A percentile compares a stretch with the other conserved stretches of the same genome.
These are phyloP conservation scores for Diabrotica undecimpunctata DNA, from an alignment of 1,140 invertebrate genomes.

Conservation along the genomic window DNA sequence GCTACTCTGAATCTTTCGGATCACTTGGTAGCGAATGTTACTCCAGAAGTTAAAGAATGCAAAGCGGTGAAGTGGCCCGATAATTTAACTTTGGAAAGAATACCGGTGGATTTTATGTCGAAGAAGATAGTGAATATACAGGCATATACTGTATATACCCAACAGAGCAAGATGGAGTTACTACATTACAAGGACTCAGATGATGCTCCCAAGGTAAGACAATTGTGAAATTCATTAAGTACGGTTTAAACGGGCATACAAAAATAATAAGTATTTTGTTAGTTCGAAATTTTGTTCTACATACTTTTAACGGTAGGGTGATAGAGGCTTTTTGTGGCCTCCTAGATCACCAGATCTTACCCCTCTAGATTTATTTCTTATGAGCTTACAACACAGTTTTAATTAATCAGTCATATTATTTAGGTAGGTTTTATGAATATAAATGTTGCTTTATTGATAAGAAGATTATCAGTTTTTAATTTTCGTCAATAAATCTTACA, in stretches of 20 bases:
- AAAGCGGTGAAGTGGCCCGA: slow-evolving; percentile 55
- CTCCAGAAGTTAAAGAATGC: slow-evolving; percentile 64
- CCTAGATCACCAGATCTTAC: no score
- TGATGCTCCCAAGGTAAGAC: slow-evolving; percentile 62
- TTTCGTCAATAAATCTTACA: no score
- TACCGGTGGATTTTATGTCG: slow-evolving; percentile 72
- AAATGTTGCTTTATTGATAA: no score
- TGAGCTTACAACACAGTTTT: no score
- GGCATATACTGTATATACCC: slow-evolving; percentile 52
- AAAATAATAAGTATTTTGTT: no score
- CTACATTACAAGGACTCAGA: slow-evolving; percentile 68
- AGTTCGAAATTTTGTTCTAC: no score
- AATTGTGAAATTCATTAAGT: neutral
- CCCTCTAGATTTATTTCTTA: no score
- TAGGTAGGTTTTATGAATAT: no score
- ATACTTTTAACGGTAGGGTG: no score
- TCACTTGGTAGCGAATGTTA: slow-evolving; percentile 60
- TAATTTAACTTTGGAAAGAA: slow-evolving; percentile 52
- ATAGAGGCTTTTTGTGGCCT: no score
- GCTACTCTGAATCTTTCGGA: slow-evolving; percentile 55
- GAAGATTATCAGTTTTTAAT: no score
- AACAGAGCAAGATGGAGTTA: slow-evolving; percentile 76
- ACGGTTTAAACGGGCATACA: neutral
- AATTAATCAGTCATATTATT: no score
- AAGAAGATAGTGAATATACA: slow-evolving; percentile 53